Percentiles rank a stretch among this genome's conserved stretches.
These are phyloP conservation scores for Aphelocoma californica DNA, from an alignment of 2,797 vertebrate species.

Conservation along the genomic window DNA sequence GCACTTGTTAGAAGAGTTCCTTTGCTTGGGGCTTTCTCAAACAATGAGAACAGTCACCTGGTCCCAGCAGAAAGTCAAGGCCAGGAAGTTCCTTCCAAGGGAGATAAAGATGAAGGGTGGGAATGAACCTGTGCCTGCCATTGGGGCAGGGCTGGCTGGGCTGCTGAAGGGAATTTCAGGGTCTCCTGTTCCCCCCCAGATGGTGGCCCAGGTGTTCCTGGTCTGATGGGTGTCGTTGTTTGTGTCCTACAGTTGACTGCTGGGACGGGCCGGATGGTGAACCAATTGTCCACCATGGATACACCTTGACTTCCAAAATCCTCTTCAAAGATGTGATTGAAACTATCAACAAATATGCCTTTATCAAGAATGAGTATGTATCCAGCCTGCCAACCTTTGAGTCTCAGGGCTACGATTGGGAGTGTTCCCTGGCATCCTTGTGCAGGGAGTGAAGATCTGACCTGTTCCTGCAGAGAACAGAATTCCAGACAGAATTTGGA, in stretches of 20 bases:
- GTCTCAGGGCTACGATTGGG: background rate
- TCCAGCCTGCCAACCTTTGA: background rate
- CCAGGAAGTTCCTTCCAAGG: background rate
- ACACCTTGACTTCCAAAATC: conserved; percentile 98
- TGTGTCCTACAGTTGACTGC: conserved; percentile 86
- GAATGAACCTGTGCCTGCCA: background rate
- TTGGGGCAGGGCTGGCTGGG: background rate
- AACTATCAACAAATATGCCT: conserved; percentile 98
- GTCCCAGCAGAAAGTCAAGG: background rate
- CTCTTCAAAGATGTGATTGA: conserved; percentile 97
- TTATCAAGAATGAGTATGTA: conserved; percentile 90
- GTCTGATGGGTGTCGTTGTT: background rate
- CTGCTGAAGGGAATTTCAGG: background rate
- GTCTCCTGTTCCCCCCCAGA: background rate
- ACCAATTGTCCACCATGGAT: conserved; percentile 96
- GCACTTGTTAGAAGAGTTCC: background rate
- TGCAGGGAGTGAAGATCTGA: background rate
- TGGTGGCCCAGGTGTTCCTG: background rate
- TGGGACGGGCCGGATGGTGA: conserved; percentile 97
- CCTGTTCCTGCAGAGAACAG: background rate
- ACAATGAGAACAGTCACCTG: background rate
- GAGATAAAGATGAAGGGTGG: background rate
- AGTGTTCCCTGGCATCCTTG: background rate
- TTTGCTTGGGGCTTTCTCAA: background rate
- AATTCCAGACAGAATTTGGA: background rate